Evolutionary conservation across 35 echinoderm and acorn worm genomes (phyloP), one percentile per base, ranked within the genome.

Genomic region (Diadema setosum): DNA sequence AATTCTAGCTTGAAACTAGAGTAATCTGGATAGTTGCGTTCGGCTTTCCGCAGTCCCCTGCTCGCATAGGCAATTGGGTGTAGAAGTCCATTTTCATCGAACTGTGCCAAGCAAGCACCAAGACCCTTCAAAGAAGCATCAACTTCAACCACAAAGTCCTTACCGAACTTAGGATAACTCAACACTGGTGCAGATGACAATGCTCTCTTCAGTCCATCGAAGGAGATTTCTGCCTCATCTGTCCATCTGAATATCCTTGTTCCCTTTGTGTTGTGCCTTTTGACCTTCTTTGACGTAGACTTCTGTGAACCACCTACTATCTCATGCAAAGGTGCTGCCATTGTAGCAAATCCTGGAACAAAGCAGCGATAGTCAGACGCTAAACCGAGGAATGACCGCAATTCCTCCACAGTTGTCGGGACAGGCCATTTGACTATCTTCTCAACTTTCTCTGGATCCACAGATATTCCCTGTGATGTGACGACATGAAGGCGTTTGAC

Each of bases 21-120:
- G 42, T 70, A 81, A 46, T 93, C 70, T 52, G 78, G 75, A 65
- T 90, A 90, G 3, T 64, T 84, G 18, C 21, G 20, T 45, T 93
- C 85, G 39, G 90, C 90, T 55, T 67, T 70, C 24, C 82, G 43
- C 3, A 92, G 48, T 5, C 90, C 65, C 16, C 82, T 41, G 50
- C 90, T 92, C n/a, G 85, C 85, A 35, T 87, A 92, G 8, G 84
- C 90, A 23, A 92, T 59, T 16, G 90, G 90, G 69, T 85, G 80
- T 5, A 83, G 74, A 18, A 56, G 35, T 14, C 86, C 86, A 32
- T 83, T 58, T 7, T 82, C 80, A 64, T 55, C 48, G 12, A 5
- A 6, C 46, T 90, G 87, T 9, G 57, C 63, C 7, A 90, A 37
- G 44, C 86, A 88, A 24, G 67, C 65, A 12, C 86, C 86, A n/a